Percentiles rank a stretch among this genome's conserved stretches.
phyloP scores from a whole-genome alignment of 2,113 vertebrate genomes.

The Zosterops borbonicus region DNA sequence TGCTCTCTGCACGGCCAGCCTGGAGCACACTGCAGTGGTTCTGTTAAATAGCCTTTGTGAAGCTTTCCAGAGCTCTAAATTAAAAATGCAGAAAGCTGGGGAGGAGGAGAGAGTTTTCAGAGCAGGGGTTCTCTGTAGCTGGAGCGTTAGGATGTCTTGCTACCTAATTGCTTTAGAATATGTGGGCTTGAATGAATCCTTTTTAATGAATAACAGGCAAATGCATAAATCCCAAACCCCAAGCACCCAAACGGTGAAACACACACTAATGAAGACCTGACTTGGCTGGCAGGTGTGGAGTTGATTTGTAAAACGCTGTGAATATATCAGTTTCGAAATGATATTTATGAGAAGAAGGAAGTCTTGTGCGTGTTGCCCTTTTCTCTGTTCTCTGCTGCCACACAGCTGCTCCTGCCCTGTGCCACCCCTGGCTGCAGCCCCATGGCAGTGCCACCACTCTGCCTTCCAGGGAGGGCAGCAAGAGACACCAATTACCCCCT shows the following conservation, averaged over 20 bases:
- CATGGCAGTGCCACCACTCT: neutral
- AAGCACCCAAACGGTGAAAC: neutral
- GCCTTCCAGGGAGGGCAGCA: neutral
- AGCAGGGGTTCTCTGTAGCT: neutral
- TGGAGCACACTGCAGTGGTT: constrained; percentile 18
- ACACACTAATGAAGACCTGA: constrained; percentile 7
- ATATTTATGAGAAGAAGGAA: constrained; percentile 6
- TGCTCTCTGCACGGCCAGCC: neutral
- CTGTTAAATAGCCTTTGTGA: constrained; percentile 49
- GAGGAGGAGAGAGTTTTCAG: neutral
- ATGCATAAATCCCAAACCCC: neutral
- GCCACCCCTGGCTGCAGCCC: neutral
- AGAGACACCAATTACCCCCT: neutral
- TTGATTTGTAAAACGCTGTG: neutral
- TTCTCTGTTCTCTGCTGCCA: neutral
- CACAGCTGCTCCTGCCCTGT: neutral
- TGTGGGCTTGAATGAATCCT: neutral
- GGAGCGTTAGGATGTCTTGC: neutral
- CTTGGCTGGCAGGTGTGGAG: neutral
- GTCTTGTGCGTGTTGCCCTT: neutral
- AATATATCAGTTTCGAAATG: neutral
- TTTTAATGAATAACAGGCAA: constrained; percentile 31
- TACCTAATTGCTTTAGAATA: constrained; percentile 43
- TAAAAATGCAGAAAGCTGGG: constrained; percentile 18
- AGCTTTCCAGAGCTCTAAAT: constrained; percentile 35